Percentiles rank a stretch among this genome's conserved stretches.
Conservation (phyloP, 2,113 vertebrate species). For the Rousettus leschenaultii region DNA sequence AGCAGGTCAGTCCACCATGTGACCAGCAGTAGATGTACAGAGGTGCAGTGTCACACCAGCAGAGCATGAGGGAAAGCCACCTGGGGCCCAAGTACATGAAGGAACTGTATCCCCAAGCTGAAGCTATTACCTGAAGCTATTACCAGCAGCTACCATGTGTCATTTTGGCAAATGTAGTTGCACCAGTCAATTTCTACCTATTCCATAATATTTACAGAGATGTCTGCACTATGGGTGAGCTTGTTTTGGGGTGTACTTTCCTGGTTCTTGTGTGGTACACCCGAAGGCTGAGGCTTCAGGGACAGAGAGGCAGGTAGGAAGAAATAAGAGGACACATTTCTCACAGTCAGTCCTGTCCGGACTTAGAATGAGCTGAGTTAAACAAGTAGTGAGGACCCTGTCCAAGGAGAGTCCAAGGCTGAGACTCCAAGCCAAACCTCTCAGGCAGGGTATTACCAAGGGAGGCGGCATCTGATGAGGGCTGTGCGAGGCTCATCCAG, state of each 20-base stretch:
- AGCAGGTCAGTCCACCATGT: background rate
- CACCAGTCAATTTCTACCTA: background rate
- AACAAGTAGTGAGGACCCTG: background rate
- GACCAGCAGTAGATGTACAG: background rate
- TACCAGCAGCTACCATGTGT: too few species aligned
- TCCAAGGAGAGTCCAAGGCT: background rate
- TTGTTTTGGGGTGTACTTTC: background rate
- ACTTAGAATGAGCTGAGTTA: fast-evolving
- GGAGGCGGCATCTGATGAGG: background rate
- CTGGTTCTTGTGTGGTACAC: background rate
- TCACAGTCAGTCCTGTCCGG: too few species aligned
- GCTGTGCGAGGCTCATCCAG: background rate
- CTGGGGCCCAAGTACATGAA: background rate
- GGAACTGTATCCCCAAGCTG: background rate
- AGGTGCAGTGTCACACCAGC: background rate
- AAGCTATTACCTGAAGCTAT: background rate
- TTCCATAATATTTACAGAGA: background rate
- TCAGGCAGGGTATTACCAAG: background rate
- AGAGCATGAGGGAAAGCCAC: background rate
- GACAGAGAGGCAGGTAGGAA: background rate
- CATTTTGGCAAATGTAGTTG: background rate
- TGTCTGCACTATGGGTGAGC: background rate
- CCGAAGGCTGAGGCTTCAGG: background rate
- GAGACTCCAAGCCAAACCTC: background rate
- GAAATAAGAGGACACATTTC: background rate